Evolutionary conservation across 2,113 vertebrate genomes (phyloP).

Genomic region (Petrocephalus microphthalmus): DNA sequence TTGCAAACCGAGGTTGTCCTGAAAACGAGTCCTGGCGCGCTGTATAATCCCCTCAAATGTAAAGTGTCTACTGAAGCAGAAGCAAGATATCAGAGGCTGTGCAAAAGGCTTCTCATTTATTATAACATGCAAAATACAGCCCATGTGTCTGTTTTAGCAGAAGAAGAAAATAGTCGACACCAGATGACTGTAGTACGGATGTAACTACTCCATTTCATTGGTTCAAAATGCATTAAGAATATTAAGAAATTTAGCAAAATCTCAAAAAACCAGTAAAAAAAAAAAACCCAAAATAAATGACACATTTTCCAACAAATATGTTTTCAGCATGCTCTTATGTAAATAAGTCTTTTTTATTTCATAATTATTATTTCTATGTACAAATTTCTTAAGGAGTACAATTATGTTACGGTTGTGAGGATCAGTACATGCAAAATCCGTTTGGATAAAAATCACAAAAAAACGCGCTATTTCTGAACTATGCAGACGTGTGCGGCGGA

Average conservation of each 20-base stretch:
- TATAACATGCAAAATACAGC: conserved; percentile 84
- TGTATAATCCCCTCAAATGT: not conserved
- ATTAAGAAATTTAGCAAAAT: conserved; percentile 96
- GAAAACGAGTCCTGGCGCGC: not conserved
- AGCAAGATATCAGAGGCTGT: conserved; percentile 54
- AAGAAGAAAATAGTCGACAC: conserved; percentile 61
- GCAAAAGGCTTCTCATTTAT: conserved; percentile 62
- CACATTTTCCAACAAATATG: conserved; percentile 58
- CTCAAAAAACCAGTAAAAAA: conserved; percentile 88
- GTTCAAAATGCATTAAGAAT: conserved; percentile 89
- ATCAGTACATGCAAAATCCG: conserved; percentile 82
- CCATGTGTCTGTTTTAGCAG: conserved; percentile 66
- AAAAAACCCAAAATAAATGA: conserved; percentile 77
- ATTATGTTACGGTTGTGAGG: conserved; percentile 63
- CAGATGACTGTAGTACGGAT: conserved; percentile 69
- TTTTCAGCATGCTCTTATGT: conserved; percentile 77
- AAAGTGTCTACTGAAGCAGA: conserved; percentile 5
- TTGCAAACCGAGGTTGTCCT: not conserved
- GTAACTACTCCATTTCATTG: conserved; percentile 60
- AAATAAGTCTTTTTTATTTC: conserved; percentile 60
- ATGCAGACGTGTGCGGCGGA: conserved; percentile 54
- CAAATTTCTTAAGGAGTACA: conserved; percentile 71
- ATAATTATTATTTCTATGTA: conserved; percentile 65
- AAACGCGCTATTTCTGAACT: conserved; percentile 67
- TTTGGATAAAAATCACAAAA: conserved; percentile 76